Percentiles rank a stretch among this genome's conserved stretches.
Evolutionary conservation across 2,797 vertebrate genomes (phyloP).

Genomic region (Oryzias dopingdopingensis): DNA sequence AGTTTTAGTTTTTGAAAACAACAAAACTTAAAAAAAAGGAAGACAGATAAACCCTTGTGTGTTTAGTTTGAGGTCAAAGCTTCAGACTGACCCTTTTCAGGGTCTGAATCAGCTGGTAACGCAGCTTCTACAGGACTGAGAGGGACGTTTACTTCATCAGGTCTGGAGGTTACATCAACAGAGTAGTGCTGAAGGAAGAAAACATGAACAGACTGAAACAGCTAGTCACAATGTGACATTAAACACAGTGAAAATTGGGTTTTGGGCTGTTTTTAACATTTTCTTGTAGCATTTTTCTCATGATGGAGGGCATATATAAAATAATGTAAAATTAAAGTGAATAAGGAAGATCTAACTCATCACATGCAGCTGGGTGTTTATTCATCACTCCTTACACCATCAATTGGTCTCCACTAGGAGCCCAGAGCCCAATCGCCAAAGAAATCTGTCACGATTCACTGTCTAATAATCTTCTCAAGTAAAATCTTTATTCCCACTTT

Average conservation of each 20-base stretch:
- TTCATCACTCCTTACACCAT: too few relatives aligned
- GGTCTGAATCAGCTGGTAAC: slow-evolving; percentile 3
- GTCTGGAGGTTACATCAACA: slow-evolving; percentile 50
- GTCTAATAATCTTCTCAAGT: too few relatives aligned
- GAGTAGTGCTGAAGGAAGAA: slow-evolving; percentile 57
- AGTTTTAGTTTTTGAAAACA: background rate
- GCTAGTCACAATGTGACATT: background rate
- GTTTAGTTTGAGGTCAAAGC: background rate
- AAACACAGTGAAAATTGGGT: background rate
- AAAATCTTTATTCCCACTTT: too few relatives aligned
- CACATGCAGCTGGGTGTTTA: too few relatives aligned
- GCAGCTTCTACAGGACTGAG: slow-evolving; percentile 59
- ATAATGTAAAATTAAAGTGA: too few relatives aligned
- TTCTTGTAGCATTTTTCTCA: too few relatives aligned
- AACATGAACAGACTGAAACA: slow-evolving; percentile 2
- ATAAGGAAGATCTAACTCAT: too few relatives aligned
- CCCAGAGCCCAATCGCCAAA: too few relatives aligned
- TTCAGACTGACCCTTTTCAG: slow-evolving; percentile 49
- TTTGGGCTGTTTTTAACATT: too few relatives aligned
- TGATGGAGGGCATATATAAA: too few relatives aligned
- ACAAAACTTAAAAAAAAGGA: background rate
- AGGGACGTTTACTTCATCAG: slow-evolving; percentile 68
- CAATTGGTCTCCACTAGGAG: too few relatives aligned
- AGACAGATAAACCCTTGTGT: background rate
- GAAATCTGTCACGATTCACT: too few relatives aligned